Base-by-base conservation (phyloP, 2,888 invertebrate species). In the Sympetrum striolatum region DNA sequence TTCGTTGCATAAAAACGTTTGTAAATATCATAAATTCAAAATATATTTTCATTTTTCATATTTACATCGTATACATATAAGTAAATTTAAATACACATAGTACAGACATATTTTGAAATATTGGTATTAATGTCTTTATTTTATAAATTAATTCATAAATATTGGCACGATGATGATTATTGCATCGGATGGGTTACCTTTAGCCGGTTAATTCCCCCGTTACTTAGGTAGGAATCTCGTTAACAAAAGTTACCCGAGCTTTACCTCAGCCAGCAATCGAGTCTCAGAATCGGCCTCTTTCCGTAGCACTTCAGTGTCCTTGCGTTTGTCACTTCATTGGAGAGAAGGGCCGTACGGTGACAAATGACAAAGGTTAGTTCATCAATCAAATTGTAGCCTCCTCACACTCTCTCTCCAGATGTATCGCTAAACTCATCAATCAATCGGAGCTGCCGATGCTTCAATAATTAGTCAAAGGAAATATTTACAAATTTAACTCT, bases 311-410 rank as follows among this genome's bases (percentile, higher is more conserved):
- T 44, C 44, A 58, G 81, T 15, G 73, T 60, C 86, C 35, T 58
- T 60, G 86, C 60, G 64, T 86, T 86, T 86, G 86, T 86, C 86
- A 86, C 86, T 86, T 48, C 86, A n/a, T n/a, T 37, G 58, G 60
- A 64, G 37, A 37, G 60, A 86, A 39, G 86, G 86, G 86, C 37
- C 53, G 31, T 37, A 35, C 5, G 25, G 31, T 35, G 86, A 86
- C 86, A 58, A 18, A 64, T 86, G 86, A 86, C 86, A 86, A 86
- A 86, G 58, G 60, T 60, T 14, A 86, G 86, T 86, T 86, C 86
- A 86, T 86, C 86, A 86, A 86, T 86, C 86, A 86, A 86, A 86
- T 86, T 60, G 86, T 60, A 86, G n/a, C 58, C 86, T 37, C 35
- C 82, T 35, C 35, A 1, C 58, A 0, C 39, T 25, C 58, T 10